Evolutionary conservation across 2,113 vertebrate genomes (phyloP), one percentile per base, ranked within the genome.

Genomic region (Dasyprocta punctata): DNA sequence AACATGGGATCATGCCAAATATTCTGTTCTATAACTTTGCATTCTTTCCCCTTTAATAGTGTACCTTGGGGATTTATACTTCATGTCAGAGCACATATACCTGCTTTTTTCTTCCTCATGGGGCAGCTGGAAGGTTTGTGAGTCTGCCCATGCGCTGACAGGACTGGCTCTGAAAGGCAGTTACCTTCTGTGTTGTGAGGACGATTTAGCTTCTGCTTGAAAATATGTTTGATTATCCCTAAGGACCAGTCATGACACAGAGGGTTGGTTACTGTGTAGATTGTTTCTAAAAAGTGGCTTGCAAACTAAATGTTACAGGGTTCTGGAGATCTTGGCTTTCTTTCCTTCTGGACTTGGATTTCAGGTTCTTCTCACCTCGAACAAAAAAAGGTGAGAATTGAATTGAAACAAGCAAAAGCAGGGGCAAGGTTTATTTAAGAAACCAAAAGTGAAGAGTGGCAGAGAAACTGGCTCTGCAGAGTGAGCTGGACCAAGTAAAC

Each of bases 211-310:
- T 0, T 73, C 33, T 17, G 8, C 11, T 12, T 77, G 38, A 38
- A 24, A 28, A 63, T 47, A 83, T 5, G 0, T 19, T 47, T 2
- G 1, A 52, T 33, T 0, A 0, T 19, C 41, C 28, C 33, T 75
- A 12, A 3, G 28, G 5, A 5, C 44, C 22, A 52, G 58, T 26
- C 28, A 36, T 1, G 12, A 61, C 0, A 0, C 61, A 6, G 19
- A 24, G 44, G 26, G 77, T 65, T 65, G 36, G 63, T 67, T 16
- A 41, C n/a, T 1, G 22, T 19, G 22, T 12, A 41, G 38, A 41
- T 10, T 71, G 69, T 24, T 71, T 12, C 69, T 41, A 41, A 12
- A 41, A 41, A 41, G 20, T 73, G 38, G 69, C 69, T 17, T 41
- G 19, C 69, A 22, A 41, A 12, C n/a, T 73, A 73, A 41, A 24